Conservation (phyloP, 2,113 vertebrate species). For the Odocoileus hemionus region DNA sequence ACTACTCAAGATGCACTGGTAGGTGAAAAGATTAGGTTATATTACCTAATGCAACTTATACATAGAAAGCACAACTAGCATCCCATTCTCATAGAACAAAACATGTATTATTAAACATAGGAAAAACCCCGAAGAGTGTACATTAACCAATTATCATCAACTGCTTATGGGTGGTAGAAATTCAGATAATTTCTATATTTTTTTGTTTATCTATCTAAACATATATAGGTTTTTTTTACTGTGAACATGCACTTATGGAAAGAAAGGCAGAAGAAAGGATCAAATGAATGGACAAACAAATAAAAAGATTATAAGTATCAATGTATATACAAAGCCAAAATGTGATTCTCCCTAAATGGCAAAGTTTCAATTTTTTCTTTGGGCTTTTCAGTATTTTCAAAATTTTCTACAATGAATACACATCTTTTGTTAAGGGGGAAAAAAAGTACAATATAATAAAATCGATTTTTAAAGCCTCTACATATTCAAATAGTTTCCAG, state of each 20-base stretch:
- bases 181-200: neutral
- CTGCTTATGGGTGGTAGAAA: neutral
- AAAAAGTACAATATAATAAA: neutral
- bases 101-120: neutral
- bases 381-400: conserved; percentile 1
- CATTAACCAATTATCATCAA: neutral
- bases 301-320: neutral
- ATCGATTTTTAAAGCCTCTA: neutral
- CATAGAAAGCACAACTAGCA: neutral
- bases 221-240: neutral
- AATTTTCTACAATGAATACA: neutral
- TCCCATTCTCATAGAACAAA: neutral
- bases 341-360: neutral
- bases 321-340: neutral
- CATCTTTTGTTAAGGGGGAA: neutral
- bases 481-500: neutral
- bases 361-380: neutral
- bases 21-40: neutral
- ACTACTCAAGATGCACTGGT: neutral
- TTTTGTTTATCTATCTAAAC: neutral
- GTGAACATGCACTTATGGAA: neutral
- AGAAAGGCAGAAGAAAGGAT: neutral
- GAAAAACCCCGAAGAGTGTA: neutral
- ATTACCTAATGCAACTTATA: neutral
- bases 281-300: neutral